phyloP scores from a whole-genome alignment of 2,797 vertebrate species.

The Gila robusta region DNA sequence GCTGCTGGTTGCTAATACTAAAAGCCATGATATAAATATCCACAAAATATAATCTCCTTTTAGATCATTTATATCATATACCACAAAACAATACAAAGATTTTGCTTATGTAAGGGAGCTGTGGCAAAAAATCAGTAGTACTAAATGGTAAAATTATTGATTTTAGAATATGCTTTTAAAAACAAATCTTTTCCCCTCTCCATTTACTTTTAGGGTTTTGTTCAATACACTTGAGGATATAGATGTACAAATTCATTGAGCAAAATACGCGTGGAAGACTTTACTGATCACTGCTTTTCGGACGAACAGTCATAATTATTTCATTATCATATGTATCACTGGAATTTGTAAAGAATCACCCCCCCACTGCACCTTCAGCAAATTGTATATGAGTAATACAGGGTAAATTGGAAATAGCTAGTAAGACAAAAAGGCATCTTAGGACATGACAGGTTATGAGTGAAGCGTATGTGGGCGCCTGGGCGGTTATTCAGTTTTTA shows the following conservation, averaged over 20 bases:
- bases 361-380: not conserved
- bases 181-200: not conserved
- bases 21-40: not conserved
- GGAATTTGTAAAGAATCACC: conserved; percentile 6
- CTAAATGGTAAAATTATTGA: not conserved
- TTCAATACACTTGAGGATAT: not conserved
- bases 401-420: conserved; percentile 16
- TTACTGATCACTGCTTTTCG: conserved; percentile 34
- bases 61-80: not conserved
- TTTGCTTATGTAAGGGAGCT: not conserved
- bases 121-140: not conserved
- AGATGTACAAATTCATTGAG: not conserved
- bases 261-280: not conserved
- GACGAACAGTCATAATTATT: conserved; percentile 12
- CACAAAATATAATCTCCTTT: conserved; percentile 1
- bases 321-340: conserved; percentile 1
- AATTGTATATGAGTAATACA: conserved; percentile 12
- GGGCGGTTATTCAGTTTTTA: not conserved
- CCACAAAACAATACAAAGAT: not conserved
- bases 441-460: not conserved
- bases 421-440: conserved; percentile 20
- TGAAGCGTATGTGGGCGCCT: not conserved
- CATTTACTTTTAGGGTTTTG: not conserved
- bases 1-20: not conserved
- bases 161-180: not conserved